phyloP scores from a whole-genome alignment of 2,113 vertebrate species.

The Seriola quinqueradiata region DNA sequence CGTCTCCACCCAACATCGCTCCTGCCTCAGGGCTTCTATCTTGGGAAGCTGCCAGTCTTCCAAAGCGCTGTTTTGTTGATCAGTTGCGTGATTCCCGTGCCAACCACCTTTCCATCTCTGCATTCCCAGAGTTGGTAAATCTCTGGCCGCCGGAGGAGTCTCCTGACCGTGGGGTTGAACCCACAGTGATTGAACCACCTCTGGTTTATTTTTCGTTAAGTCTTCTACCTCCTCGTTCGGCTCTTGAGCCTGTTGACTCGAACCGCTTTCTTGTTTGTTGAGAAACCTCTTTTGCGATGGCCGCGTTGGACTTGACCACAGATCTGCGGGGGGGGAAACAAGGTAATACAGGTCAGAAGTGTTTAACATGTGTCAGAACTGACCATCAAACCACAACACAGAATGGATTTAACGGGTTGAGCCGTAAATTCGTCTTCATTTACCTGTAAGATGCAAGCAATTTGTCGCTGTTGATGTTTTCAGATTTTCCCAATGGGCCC shows the following conservation, averaged over 20 bases:
- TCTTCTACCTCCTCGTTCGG: conserved; percentile 49
- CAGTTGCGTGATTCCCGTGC: conserved; percentile 1
- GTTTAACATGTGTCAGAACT: background rate
- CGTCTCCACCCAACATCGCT: background rate
- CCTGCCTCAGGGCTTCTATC: background rate
- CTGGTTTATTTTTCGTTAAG: background rate
- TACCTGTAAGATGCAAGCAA: conserved; percentile 78
- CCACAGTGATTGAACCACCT: background rate
- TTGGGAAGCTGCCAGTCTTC: conserved; percentile 5
- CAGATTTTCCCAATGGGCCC: background rate
- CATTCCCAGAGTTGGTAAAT: background rate
- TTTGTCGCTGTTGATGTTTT: conserved; percentile 13
- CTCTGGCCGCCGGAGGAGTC: background rate
- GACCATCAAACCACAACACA: background rate
- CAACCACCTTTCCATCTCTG: conserved; percentile 11
- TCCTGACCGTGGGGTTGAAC: background rate
- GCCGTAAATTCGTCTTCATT: background rate
- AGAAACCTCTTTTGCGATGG: conserved; percentile 3
- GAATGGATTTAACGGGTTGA: background rate
- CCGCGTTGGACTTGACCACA: conserved; percentile 62
- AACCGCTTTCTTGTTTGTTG: conserved; percentile 24
- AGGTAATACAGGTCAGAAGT: conserved; percentile 13
- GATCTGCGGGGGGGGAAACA: conserved; percentile 59
- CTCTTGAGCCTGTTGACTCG: conserved; percentile 26
- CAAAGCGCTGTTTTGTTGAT: background rate